Evolutionary conservation across 2,888 invertebrate species (phyloP).

Genomic region (Prosapia bicincta): DNA sequence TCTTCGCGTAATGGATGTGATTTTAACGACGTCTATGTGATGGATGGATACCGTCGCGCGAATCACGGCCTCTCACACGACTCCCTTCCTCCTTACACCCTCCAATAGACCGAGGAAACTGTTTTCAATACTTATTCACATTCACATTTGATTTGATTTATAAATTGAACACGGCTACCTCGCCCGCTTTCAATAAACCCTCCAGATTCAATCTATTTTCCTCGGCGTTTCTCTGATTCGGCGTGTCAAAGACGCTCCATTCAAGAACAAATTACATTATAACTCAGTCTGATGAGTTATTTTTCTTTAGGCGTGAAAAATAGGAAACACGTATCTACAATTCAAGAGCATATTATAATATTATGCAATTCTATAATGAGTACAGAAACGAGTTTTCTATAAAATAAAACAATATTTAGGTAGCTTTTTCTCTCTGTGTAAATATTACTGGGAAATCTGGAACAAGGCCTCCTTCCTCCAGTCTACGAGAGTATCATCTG

Average conservation of each 20-base stretch:
- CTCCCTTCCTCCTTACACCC: not conserved
- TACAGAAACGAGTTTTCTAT: too few species aligned
- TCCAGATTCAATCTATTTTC: not conserved
- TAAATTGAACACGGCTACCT: not conserved
- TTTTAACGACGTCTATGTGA: not conserved
- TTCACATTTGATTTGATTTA: not conserved
- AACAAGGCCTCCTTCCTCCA: too few species aligned
- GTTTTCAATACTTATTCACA: not conserved
- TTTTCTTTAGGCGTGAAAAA: too few species aligned
- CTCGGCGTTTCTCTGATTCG: not conserved
- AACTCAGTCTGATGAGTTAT: not conserved
- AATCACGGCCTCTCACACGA: not conserved
- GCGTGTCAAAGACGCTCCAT: not conserved
- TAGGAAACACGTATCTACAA: too few species aligned
- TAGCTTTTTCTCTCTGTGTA: too few species aligned
- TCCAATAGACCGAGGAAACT: not conserved
- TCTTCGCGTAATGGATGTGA: not conserved
- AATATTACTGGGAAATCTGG: too few species aligned
- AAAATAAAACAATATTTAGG: too few species aligned
- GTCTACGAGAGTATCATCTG: too few species aligned
- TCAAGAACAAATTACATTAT: not conserved
- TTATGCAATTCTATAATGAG: too few species aligned
- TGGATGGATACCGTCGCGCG: not conserved
- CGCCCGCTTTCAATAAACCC: not conserved
- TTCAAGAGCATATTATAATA: too few species aligned